Conservation (phyloP, 2,113 vertebrate genomes). For the Phrynocephalus versicolor region DNA sequence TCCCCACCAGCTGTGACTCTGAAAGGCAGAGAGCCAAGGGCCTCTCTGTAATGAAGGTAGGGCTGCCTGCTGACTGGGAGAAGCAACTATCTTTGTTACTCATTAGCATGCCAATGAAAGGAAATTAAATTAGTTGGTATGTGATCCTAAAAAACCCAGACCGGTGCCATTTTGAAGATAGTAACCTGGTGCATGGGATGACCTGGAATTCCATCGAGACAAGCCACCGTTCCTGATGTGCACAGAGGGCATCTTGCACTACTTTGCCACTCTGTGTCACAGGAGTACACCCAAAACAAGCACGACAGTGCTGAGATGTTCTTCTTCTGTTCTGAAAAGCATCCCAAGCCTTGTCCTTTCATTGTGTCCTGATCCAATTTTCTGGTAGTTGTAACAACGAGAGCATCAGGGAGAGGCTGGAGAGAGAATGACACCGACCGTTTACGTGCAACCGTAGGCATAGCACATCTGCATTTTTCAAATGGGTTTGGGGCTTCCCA, state of each 20-base stretch:
- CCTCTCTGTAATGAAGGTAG: neutral
- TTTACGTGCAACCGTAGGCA: neutral
- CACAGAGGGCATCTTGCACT: neutral
- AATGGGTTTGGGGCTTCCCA: neutral
- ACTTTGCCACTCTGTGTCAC: too few relatives aligned
- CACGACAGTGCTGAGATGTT: too few relatives aligned
- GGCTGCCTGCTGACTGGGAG: neutral
- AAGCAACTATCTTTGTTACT: neutral
- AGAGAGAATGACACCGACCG: neutral
- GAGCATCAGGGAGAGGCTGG: neutral
- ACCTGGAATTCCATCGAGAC: neutral
- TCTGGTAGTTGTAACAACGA: too few relatives aligned
- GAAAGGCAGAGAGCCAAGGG: conserved; percentile 4
- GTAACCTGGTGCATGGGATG: too few relatives aligned
- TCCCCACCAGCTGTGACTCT: conserved; percentile 58
- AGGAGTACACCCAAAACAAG: too few relatives aligned
- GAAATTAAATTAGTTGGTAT: neutral
- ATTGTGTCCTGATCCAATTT: too few relatives aligned
- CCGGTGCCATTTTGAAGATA: neutral
- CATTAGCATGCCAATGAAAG: neutral
- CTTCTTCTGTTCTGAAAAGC: too few relatives aligned
- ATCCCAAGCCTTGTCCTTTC: too few relatives aligned
- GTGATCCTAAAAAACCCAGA: neutral
- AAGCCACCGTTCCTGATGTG: neutral
- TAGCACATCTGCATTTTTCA: neutral